A percentile compares a stretch with the other conserved stretches of the same genome.
Conservation (phyloP, 2,888 invertebrate genomes). For the Plagodis dolabraria region DNA sequence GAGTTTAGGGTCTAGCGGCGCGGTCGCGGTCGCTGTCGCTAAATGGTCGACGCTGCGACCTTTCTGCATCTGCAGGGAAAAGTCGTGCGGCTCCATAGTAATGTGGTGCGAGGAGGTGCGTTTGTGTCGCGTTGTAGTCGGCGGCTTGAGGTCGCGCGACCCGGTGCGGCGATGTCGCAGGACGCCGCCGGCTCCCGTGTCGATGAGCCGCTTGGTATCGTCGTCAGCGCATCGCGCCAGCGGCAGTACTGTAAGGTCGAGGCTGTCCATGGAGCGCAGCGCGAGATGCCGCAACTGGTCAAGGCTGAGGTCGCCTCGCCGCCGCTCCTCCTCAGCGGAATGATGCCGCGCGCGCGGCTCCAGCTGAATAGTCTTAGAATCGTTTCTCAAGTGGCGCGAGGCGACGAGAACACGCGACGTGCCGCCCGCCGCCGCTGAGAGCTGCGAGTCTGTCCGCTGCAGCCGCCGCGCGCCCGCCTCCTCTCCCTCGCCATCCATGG, state of each 20-base stretch:
- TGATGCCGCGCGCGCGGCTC: slow-evolving; percentile 83
- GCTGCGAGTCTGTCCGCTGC: slow-evolving; percentile 75
- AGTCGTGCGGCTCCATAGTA: slow-evolving; percentile 73
- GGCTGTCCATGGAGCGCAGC: slow-evolving; percentile 76
- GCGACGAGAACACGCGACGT: slow-evolving; percentile 78
- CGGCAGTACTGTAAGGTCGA: slow-evolving; percentile 71
- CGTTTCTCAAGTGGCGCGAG: slow-evolving; percentile 84
- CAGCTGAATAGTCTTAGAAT: slow-evolving; percentile 87
- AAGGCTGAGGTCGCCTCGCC: slow-evolving; percentile 69
- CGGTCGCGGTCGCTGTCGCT: slow-evolving; percentile 52
- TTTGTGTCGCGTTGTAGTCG: slow-evolving; percentile 67
- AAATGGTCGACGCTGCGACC: slow-evolving; percentile 78
- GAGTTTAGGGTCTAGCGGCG: slow-evolving; percentile 53
- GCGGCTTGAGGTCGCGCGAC: slow-evolving; percentile 79
- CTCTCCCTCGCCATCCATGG: slow-evolving; percentile 54
- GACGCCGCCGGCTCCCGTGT: slow-evolving; percentile 60
- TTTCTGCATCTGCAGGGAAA: slow-evolving; percentile 65
- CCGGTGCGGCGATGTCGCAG: slow-evolving; percentile 86
- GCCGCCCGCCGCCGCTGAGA: slow-evolving; percentile 60
- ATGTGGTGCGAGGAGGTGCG: slow-evolving; percentile 80
- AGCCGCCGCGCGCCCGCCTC: slow-evolving; percentile 46
- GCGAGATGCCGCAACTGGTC: slow-evolving; percentile 77
- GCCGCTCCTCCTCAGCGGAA: slow-evolving; percentile 58
- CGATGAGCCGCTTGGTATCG: slow-evolving; percentile 77
- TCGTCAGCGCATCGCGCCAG: slow-evolving; percentile 70